Evolutionary conservation across 2,113 vertebrate species (phyloP).

Genomic region (Isurus oxyrinchus): DNA sequence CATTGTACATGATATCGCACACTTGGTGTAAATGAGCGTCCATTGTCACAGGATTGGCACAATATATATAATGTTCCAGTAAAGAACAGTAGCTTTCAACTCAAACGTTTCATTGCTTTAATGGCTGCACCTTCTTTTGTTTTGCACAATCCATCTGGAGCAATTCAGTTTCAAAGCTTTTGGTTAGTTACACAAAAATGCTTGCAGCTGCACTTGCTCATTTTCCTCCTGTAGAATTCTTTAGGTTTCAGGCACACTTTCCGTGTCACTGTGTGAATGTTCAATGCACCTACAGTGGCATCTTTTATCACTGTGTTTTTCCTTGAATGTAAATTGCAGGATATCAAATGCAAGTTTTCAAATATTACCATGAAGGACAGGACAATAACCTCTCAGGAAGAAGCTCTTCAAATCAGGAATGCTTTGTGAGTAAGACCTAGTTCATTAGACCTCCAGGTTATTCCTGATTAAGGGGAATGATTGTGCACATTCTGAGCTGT

Average conservation of each 20-base stretch:
- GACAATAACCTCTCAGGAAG: slow-evolving; percentile 51
- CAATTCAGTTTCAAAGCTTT: background rate
- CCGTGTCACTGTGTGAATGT: background rate
- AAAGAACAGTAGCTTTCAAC: background rate
- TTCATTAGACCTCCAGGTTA: background rate
- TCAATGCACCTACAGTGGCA: too few relatives aligned
- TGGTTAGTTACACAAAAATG: background rate
- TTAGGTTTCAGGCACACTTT: background rate
- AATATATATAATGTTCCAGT: too few relatives aligned
- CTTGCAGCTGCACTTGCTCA: background rate
- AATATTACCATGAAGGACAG: slow-evolving; percentile 46
- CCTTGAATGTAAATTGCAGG: slow-evolving; percentile 46
- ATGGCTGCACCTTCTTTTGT: background rate
- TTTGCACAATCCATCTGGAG: background rate
- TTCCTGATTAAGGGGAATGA: background rate
- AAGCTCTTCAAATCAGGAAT: slow-evolving; percentile 51
- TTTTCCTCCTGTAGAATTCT: background rate
- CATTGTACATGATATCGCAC: background rate
- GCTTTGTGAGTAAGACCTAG: slow-evolving; percentile 58
- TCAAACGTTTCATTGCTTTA: background rate
- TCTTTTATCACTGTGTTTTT: background rate
- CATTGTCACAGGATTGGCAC: background rate
- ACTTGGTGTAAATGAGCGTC: background rate
- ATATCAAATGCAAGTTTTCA: slow-evolving; percentile 51
- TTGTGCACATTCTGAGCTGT: background rate